Base-by-base conservation (phyloP, 37 sponge, comb jelly and placozoan species). In the Amphimedon queenslandica region DNA sequence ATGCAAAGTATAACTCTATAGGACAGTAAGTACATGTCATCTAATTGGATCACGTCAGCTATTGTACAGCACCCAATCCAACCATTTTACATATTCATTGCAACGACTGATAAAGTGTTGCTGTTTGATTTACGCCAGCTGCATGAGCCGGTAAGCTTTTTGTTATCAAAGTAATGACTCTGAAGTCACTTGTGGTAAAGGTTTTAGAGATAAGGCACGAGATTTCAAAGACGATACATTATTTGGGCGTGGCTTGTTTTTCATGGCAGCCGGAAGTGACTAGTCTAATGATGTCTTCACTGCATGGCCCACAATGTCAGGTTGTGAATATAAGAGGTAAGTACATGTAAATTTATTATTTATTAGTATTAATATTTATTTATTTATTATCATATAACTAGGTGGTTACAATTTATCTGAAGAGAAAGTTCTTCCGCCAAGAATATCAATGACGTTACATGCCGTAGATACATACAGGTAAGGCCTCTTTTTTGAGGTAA, bases 111-210 rank as follows among this genome's bases (percentile, higher is more conserved):
- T 20, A 28, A 53, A 6, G 66, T 85, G 18, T 21, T 85, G 8
- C 61, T 74, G 29, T 8, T 85, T 0, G 85, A 85, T 39, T 4
- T 74, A 31, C 67, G 85, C 20, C 75, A 85, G 55, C 76, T 76
- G 0, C 21, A 40, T 29, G 36, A 38, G 30, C 71, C 77, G 5
- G 61, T 6, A 35, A 75, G 63, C 75, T 74, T 43, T 32, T 73
- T 27, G 23, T 69, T 1, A 30, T 37, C 57, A 25, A 35, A 11
- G 43, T 47, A 47, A 18, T 47, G 53, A 18, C 13, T 47, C 13
- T 47, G 8, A 18, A 47, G 8, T 13, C 8, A 18, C 53, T 47
- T 47, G 53, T 47, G 8, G 8, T 47, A 47, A 18, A 47, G 53
- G 8, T 47, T 8, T 47, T 47, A 13, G 53, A 47, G 13, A 47